Conservation (phyloP, 2,113 vertebrate species). For the Oncorhynchus clarkii region DNA sequence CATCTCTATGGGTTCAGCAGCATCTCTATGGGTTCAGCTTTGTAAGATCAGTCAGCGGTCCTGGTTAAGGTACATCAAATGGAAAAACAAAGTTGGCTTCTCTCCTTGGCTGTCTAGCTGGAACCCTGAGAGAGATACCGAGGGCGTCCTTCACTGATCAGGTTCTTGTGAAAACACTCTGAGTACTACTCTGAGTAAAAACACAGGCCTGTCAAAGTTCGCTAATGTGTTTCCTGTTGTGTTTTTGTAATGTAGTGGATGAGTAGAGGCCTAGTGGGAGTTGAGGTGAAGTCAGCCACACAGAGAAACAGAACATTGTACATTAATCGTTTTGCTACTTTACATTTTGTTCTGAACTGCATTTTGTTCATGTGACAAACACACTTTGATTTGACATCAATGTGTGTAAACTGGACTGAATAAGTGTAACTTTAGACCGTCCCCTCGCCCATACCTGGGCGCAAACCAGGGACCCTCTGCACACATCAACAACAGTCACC, state of each 20-base stretch:
- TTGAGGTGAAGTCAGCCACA: not conserved
- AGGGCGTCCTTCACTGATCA: not conserved
- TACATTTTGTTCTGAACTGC: no score
- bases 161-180: not conserved
- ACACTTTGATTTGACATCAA: not conserved
- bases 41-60: not conserved
- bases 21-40: not conserved
- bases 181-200: not conserved
- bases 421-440: slow-evolving; percentile 7
- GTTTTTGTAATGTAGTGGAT: not conserved
- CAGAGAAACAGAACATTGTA: not conserved
- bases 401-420: slow-evolving; percentile 2
- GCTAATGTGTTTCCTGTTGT: not conserved
- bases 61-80: not conserved
- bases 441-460: no score
- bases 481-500: no score
- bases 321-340: no score
- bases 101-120: not conserved
- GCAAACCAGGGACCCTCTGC: no score
- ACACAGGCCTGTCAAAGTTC: not conserved
- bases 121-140: not conserved
- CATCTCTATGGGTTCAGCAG: not conserved
- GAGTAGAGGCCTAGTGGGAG: no score
- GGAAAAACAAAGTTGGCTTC: not conserved
- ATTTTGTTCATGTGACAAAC: no score